These are phyloP conservation scores for Babyrousa celebensis DNA, from an alignment of 2,797 vertebrate genomes.

Conservation along the genomic window DNA sequence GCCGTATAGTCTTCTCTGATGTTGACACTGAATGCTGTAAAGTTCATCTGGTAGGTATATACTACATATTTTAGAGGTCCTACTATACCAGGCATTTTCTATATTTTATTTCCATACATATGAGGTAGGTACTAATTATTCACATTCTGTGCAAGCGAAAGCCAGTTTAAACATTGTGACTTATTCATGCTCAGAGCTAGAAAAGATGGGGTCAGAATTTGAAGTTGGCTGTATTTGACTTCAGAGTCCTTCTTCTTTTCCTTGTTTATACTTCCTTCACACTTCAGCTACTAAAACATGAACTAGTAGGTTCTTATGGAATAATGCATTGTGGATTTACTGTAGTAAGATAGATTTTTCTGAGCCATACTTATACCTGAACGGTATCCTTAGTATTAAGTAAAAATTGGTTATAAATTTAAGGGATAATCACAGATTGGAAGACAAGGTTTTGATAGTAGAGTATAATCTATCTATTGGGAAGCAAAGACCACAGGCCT, in stretches of 20 bases:
- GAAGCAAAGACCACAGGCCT: not conserved
- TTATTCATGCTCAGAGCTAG: slow-evolving; percentile 58
- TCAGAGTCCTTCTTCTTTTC: slow-evolving; percentile 31
- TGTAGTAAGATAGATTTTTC: slow-evolving; percentile 59
- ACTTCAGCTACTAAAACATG: slow-evolving; percentile 44
- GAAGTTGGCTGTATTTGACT: slow-evolving; percentile 50
- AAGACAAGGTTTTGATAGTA: slow-evolving; percentile 45
- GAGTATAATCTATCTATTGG: slow-evolving; percentile 30
- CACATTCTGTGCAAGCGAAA: slow-evolving; percentile 44
- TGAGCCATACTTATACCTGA: slow-evolving; percentile 17
- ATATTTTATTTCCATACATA: slow-evolving; percentile 29
- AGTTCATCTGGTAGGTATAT: not conserved
- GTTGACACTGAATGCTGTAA: not conserved
- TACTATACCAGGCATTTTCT: not conserved
- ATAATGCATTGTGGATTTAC: not conserved
- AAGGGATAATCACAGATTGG: slow-evolving; percentile 1
- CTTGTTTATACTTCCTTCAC: slow-evolving; percentile 41
- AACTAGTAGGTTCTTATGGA: not conserved
- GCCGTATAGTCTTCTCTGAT: not conserved
- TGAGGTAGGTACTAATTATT: slow-evolving; percentile 30
- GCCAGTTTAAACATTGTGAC: not conserved
- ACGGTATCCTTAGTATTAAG: slow-evolving; percentile 55
- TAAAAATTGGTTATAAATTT: slow-evolving; percentile 59
- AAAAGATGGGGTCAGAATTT: slow-evolving; percentile 61
- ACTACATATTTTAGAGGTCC: slow-evolving; percentile 36